A percentile compares a stretch with the other conserved stretches of the same genome.
These are phyloP conservation scores for Drosophila ochracea DNA, from an alignment of 2,888 invertebrate genomes.

Conservation along the genomic window DNA sequence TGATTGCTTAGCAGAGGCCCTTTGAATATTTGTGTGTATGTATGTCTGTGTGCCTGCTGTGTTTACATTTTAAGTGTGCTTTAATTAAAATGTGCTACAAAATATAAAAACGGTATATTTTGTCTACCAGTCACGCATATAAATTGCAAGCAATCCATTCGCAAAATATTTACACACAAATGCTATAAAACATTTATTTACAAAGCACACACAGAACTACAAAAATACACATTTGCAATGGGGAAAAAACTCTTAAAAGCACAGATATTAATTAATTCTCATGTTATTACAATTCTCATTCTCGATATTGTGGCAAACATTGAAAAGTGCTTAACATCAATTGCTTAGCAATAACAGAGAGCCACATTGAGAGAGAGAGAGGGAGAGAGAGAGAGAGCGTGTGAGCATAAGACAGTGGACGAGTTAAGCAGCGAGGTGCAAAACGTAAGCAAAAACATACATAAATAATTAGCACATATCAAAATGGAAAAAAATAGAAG, in stretches of 20 bases:
- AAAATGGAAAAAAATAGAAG: slow-evolving; percentile 23
- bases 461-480: slow-evolving; percentile 55
- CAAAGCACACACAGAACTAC: slow-evolving; percentile 11
- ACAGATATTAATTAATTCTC: slow-evolving; percentile 21
- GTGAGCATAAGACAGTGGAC: slow-evolving; percentile 8
- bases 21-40: not conserved
- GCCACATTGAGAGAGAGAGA: not conserved
- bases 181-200: slow-evolving; percentile 46
- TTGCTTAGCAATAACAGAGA: too few relatives aligned
- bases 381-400: not conserved
- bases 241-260: slow-evolving; percentile 25
- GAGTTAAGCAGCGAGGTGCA: slow-evolving; percentile 16
- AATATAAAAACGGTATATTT: slow-evolving; percentile 61
- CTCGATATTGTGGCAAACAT: slow-evolving; percentile 32
- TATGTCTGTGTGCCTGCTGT: not conserved
- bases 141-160: slow-evolving; percentile 75
- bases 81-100: slow-evolving; percentile 66
- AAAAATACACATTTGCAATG: not conserved
- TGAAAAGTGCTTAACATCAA: not conserved
- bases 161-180: slow-evolving; percentile 34
- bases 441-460: slow-evolving; percentile 30
- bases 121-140: slow-evolving; percentile 55
- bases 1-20: slow-evolving; percentile 11
- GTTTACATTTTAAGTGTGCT: slow-evolving; percentile 3
- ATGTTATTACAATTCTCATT: slow-evolving; percentile 30